Conservation (phyloP, 2,888 invertebrate species). For the Pristionchus japonicus region DNA sequence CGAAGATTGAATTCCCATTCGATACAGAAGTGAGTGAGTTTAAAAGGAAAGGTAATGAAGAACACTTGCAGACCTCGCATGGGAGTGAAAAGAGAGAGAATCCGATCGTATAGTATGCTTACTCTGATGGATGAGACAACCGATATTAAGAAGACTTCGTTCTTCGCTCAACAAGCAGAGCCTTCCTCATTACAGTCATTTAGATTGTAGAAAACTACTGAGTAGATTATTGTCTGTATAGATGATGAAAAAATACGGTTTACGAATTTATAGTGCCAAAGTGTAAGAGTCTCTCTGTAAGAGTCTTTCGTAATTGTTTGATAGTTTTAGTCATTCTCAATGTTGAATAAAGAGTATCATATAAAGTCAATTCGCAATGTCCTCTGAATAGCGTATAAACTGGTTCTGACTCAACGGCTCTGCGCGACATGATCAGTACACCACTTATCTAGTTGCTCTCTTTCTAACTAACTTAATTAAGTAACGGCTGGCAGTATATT, state of each 20-base stretch:
- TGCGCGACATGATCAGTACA: too few relatives aligned
- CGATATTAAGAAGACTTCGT: slow-evolving; percentile 9
- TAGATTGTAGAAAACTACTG: background rate
- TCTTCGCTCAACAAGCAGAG: slow-evolving; percentile 36
- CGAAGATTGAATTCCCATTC: background rate
- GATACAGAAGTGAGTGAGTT: background rate
- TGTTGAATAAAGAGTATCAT: too few relatives aligned
- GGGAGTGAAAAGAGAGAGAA: background rate
- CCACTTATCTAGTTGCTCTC: too few relatives aligned
- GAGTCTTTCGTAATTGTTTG: too few relatives aligned
- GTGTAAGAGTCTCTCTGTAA: too few relatives aligned
- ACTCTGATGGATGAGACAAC: background rate
- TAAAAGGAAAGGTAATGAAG: background rate
- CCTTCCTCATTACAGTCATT: background rate
- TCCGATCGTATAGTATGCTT: slow-evolving; percentile 41
- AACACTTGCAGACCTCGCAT: background rate
- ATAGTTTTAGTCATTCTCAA: too few relatives aligned
- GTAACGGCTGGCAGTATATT: background rate
- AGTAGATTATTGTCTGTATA: background rate
- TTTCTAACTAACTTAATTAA: too few relatives aligned
- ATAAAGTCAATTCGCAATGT: too few relatives aligned
- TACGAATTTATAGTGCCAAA: background rate
- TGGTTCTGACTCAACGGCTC: too few relatives aligned
- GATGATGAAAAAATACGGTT: background rate
- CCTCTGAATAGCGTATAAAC: too few relatives aligned